Base-by-base conservation (phyloP, 2,113 vertebrate genomes). In the Prunella fulvescens region DNA sequence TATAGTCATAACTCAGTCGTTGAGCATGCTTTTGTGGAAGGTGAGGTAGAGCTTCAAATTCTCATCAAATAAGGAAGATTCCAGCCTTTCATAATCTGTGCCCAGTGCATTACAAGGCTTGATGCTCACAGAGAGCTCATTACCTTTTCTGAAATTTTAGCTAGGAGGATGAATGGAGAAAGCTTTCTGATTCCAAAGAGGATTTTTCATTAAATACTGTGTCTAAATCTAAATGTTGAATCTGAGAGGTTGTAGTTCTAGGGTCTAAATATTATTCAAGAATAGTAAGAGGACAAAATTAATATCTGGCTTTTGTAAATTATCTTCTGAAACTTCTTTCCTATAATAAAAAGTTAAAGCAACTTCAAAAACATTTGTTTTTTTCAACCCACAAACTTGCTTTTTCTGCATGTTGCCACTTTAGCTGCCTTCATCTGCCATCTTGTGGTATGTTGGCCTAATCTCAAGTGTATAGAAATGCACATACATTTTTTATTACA, bases 401-500 rank as follows among this genome's bases (percentile, higher is more conserved):
- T 44, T 74, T 69, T 61, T 45, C 29, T 51, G 4, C 26, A 33
- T 39, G 8, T 47, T 77, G 15, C 31, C n/a, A 67, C 62, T 81
- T 95, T 40, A 80, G 44, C 12, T 96, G 96, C 91, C 47, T 96
- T 95, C 67, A 96, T 83, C 92, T 97, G 96, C 96, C 97, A 97
- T 95, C 96, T 97, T 96, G 96, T 96, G 97, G 95, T 47, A 20
- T 40, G 33, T 81, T 90, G 51, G 64, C 29, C 93, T 88, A 93
- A 96, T 93, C 96, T 97, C 96, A 96, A 71, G 86, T 42, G 78
- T n/a, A 76, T 35, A 72, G 47, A 71, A 90, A 77, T 61, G 6
- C 33, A 87, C 6, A 28, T 42, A 14, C 0, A 33, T 56, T 71
- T 35, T 74, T 73, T 81, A 76, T 37, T 89, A n/a, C 42, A 8